Conservation (phyloP, 2,113 vertebrate species). For the Planiliza haematocheilus region DNA sequence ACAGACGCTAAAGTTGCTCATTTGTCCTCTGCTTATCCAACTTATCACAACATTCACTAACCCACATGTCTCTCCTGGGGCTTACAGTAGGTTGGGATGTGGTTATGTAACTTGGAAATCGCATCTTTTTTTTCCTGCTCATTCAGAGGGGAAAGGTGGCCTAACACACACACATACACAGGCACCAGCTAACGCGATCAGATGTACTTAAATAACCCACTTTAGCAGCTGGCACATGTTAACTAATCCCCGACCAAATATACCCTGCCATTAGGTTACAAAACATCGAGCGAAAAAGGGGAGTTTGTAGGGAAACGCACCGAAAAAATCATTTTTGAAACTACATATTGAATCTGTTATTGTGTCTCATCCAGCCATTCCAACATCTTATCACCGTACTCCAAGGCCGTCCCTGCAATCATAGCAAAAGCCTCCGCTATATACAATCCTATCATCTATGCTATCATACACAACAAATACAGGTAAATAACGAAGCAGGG, state of each 20-base stretch:
- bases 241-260: constrained; percentile 46
- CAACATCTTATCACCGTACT: constrained; percentile 88
- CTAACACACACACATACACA: not conserved
- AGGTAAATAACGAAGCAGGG: constrained; percentile 78
- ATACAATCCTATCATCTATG: constrained; percentile 96
- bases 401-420: constrained; percentile 91
- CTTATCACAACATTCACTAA: constrained; percentile 33
- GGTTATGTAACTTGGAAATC: constrained; percentile 43
- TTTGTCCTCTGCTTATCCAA: constrained; percentile 23
- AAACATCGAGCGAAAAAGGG: constrained; percentile 11
- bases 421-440: constrained; percentile 95
- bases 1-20: constrained; percentile 36
- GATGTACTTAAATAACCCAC: constrained; percentile 40
- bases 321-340: too few species aligned
- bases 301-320: not conserved
- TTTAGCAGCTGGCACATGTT: constrained; percentile 57
- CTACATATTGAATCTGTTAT: not conserved
- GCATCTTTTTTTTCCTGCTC: constrained; percentile 26
- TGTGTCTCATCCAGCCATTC: constrained; percentile 82
- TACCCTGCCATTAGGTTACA: constrained; percentile 24
- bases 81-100: constrained; percentile 1
- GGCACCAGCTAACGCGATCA: constrained; percentile 14
- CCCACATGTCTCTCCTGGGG: constrained; percentile 22
- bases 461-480: constrained; percentile 94
- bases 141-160: constrained; percentile 14